These are phyloP conservation scores for Leptopilina syphax DNA, from an alignment of 2,888 invertebrate genomes.

Conservation along the genomic window DNA sequence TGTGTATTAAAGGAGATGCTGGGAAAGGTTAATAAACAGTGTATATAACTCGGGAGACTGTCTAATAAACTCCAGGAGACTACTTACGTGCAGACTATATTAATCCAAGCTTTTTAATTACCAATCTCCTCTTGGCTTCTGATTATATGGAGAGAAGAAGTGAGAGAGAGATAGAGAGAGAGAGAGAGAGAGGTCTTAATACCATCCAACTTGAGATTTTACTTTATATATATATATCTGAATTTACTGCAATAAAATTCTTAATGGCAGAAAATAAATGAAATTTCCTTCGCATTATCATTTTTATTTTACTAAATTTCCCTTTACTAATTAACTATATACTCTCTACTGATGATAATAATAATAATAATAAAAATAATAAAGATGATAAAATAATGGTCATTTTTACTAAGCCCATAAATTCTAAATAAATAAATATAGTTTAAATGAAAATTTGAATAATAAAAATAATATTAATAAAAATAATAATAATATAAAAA, in stretches of 20 bases:
- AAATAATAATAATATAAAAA: too few species aligned
- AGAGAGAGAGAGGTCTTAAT: too few species aligned
- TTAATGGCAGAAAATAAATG: constrained; percentile 33
- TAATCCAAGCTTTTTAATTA: constrained; percentile 47
- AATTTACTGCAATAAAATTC: constrained; percentile 27
- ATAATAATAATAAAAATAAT: background rate
- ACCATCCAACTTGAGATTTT: constrained; percentile 34
- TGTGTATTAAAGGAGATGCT: background rate
- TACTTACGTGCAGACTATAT: constrained; percentile 42
- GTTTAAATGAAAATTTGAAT: too few species aligned
- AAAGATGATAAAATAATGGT: too few species aligned
- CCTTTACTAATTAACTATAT: too few species aligned
- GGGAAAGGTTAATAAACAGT: constrained; percentile 36
- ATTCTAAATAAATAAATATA: too few species aligned
- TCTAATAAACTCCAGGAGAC: constrained; percentile 46
- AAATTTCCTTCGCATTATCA: background rate
- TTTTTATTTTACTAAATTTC: constrained; percentile 1
- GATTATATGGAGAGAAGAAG: constrained; percentile 17
- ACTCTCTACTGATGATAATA: background rate
- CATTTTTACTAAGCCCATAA: too few species aligned
- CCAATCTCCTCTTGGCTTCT: constrained; percentile 42
- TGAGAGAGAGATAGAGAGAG: too few species aligned
- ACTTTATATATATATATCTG: constrained; percentile 9
- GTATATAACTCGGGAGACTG: constrained; percentile 39
- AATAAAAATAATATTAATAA: too few species aligned